Base-by-base conservation (phyloP, 2,888 invertebrate species). In the Rhagium mordax region DNA sequence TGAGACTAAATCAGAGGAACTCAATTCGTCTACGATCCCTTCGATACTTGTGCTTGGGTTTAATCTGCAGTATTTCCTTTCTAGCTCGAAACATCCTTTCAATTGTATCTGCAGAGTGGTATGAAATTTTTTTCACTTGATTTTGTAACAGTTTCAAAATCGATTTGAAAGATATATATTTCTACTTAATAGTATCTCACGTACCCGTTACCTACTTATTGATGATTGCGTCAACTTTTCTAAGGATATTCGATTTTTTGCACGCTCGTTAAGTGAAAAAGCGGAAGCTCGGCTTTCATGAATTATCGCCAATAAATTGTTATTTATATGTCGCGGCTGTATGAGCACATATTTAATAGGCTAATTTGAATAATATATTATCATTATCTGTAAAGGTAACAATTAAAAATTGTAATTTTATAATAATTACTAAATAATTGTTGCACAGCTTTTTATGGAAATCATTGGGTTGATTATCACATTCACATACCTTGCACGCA, bases 361-460 rank as follows among this genome's bases (percentile, higher is more conserved):
- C 24, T 21, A 4, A 24, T 55, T 55, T 24, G 27, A 55, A 24
- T 55, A 55, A n/a, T 24, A 24, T 55, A 55, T 55, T 55, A 55
- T 16, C 3, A 24, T 41, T 24, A 24, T 10, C 20, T 24, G 8
- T 55, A 55, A 55, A 55, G 24, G n/a, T n/a, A n/a, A 55, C 24
- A 55, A 55, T 55, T 55, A 55, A 55, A 55, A 55, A 24, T 55
- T 20, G 24, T 55, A 55, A 55, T 55, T 55, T 55, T 55, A n/a
- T 13, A 51, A 51, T 55, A 24, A 55, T 55, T 55, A 24, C n/a
- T 24, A 24, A 7, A 24, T 24, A 21, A 24, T 55, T 24, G 55
- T 55, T 24, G 27, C 55, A 4, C 55, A 16, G 51, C 18, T 20
- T 55, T 24, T 55, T 21, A 55, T 55, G 13, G 24, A 55, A 55